phyloP scores from a whole-genome alignment of 2,888 invertebrate genomes.

The Erebia palarica region DNA sequence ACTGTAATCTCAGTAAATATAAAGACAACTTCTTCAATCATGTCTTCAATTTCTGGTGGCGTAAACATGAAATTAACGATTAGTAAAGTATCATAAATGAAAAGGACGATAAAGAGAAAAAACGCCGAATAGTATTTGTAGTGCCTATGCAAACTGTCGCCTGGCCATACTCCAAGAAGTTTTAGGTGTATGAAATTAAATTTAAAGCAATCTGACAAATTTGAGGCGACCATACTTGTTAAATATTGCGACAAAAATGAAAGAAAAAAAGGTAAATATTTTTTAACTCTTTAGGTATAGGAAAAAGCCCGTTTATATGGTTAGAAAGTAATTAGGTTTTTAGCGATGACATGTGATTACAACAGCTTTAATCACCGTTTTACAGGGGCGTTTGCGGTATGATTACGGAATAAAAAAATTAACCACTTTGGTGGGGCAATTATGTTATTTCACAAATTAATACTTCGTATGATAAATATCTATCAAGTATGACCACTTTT shows the following conservation, averaged over 20 bases:
- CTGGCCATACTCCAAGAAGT: slow-evolving; percentile 63
- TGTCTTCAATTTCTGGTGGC: slow-evolving; percentile 57
- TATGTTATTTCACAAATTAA: slow-evolving; percentile 41
- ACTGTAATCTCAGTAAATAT: slow-evolving; percentile 47
- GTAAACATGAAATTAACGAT: slow-evolving; percentile 61
- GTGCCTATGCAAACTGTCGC: slow-evolving; percentile 46
- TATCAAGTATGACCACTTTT: slow-evolving; percentile 4
- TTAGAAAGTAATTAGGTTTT: slow-evolving; percentile 39
- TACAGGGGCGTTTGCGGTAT: slow-evolving; percentile 21
- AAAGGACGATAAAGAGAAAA: slow-evolving; percentile 52
- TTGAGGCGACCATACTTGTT: slow-evolving; percentile 41
- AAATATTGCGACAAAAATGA: neutral
- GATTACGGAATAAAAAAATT: slow-evolving; percentile 35
- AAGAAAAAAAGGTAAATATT: slow-evolving; percentile 17
- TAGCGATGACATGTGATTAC: slow-evolving; percentile 42
- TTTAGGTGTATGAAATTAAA: slow-evolving; percentile 54
- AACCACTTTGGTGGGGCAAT: slow-evolving; percentile 31
- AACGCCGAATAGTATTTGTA: slow-evolving; percentile 58
- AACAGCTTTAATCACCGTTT: slow-evolving; percentile 26
- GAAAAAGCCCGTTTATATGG: neutral
- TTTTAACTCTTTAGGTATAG: neutral
- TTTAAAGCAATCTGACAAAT: slow-evolving; percentile 53
- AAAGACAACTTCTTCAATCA: slow-evolving; percentile 60
- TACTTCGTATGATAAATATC: slow-evolving; percentile 19
- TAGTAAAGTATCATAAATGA: slow-evolving; percentile 57